Evolutionary conservation across 2,113 vertebrate genomes (phyloP).

Genomic region (Brachyhypopomus occidentalis): DNA sequence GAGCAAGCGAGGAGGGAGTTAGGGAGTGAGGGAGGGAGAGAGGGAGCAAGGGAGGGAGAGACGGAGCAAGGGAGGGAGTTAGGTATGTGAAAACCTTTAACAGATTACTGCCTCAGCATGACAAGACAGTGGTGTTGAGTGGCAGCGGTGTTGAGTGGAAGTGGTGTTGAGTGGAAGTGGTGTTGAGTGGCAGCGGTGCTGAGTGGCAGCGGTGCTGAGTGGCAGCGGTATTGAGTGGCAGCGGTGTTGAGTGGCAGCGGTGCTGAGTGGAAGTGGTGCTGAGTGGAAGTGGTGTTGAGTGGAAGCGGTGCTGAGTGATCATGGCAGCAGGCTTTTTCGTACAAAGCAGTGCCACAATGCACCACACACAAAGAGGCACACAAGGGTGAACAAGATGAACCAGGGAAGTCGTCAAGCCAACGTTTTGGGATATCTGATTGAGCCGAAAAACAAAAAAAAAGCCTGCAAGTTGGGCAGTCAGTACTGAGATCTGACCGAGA

Average conservation of each 20-base stretch:
- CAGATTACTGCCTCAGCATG: constrained; percentile 68
- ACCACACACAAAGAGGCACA: background rate
- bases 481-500: background rate
- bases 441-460: background rate
- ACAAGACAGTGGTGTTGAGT: constrained; percentile 45
- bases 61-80: constrained; percentile 42
- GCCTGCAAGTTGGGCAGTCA: background rate
- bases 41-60: too few relatives aligned
- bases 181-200: too few relatives aligned
- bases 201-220: too few relatives aligned
- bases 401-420: background rate
- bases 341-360: background rate
- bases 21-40: too few relatives aligned
- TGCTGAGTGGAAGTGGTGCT: too few relatives aligned
- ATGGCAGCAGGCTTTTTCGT: background rate
- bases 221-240: too few relatives aligned
- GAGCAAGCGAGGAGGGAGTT: background rate
- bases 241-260: too few relatives aligned
- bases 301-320: too few relatives aligned
- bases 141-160: too few relatives aligned
- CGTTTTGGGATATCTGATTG: background rate
- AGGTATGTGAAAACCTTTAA: constrained; percentile 69
- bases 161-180: too few relatives aligned
- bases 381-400: background rate
- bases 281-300: too few relatives aligned